phyloP scores from a whole-genome alignment of 2,797 vertebrate genomes.

The Cynodonichthys magdalenae region DNA sequence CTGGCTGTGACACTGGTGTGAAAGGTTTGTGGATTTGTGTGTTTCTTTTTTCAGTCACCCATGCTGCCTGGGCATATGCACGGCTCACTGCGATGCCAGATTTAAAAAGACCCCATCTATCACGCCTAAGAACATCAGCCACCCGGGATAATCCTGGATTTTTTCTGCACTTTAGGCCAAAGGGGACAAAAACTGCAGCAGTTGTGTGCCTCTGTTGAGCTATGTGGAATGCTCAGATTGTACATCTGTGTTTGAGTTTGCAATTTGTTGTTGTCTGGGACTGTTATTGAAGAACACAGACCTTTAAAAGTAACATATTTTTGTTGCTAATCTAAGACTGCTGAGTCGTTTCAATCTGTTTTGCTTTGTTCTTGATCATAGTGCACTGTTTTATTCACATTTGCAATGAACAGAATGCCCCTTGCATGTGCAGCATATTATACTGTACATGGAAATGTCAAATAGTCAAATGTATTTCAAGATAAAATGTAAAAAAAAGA shows the following conservation, averaged over 20 bases:
- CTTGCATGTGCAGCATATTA: neutral
- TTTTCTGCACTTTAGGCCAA: constrained; percentile 5
- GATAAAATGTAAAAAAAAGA: neutral
- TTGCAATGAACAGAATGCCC: neutral
- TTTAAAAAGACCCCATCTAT: constrained; percentile 24
- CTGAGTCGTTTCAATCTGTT: neutral
- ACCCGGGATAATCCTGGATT: constrained; percentile 14
- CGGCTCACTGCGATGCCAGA: constrained; percentile 5
- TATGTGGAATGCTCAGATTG: constrained; percentile 1
- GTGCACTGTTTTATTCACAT: neutral
- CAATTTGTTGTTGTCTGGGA: constrained; percentile 3
- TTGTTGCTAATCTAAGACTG: neutral
- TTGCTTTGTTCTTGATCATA: too few species aligned
- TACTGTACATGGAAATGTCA: neutral
- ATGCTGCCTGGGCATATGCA: constrained; percentile 13
- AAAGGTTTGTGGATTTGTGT: constrained; percentile 26
- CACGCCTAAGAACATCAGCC: constrained; percentile 20
- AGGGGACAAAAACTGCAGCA: constrained; percentile 8
- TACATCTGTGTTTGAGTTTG: constrained; percentile 4
- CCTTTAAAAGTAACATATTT: neutral
- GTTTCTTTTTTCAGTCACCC: constrained; percentile 14
- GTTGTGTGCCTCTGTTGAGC: neutral
- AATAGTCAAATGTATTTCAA: neutral
- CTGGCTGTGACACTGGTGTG: constrained; percentile 18
- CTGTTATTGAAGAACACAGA: neutral